These are phyloP conservation scores for Hirudinaria manillensis DNA, from an alignment of 2,888 invertebrate genomes.

Conservation along the genomic window DNA sequence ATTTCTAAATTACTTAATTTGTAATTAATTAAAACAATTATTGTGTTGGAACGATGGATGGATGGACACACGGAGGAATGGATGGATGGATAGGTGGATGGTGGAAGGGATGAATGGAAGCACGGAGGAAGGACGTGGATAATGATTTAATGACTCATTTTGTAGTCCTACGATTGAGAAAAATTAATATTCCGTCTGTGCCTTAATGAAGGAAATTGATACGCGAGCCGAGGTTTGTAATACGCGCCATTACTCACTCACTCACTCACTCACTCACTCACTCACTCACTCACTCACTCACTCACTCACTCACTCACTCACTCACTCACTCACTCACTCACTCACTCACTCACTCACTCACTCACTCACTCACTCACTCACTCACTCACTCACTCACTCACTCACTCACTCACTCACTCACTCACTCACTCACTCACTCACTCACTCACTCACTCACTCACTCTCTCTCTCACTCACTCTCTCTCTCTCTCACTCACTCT, in stretches of 20 bases:
- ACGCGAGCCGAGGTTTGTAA: neutral
- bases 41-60: too few relatives aligned
- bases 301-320: constrained; percentile 34
- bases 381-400: constrained; percentile 30
- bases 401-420: constrained; percentile 1
- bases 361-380: constrained; percentile 31
- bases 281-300: constrained; percentile 34
- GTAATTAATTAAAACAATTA: too few relatives aligned
- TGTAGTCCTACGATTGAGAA: neutral
- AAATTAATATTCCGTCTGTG: constrained; percentile 14
- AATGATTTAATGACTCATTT: constrained; percentile 19
- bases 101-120: too few relatives aligned
- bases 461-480: too few relatives aligned
- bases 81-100: too few relatives aligned
- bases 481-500: too few relatives aligned
- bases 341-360: constrained; percentile 31
- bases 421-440: neutral
- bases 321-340: constrained; percentile 33
- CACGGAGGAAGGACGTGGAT: neutral
- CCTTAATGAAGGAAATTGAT: constrained; percentile 18
- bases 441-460: too few relatives aligned
- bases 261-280: constrained; percentile 33
- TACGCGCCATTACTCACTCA: constrained; percentile 19
- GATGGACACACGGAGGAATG: too few relatives aligned
- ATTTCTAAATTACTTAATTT: too few relatives aligned